phyloP scores from a whole-genome alignment of 2,113 vertebrate species.

The Choloepus hoffmanni region DNA sequence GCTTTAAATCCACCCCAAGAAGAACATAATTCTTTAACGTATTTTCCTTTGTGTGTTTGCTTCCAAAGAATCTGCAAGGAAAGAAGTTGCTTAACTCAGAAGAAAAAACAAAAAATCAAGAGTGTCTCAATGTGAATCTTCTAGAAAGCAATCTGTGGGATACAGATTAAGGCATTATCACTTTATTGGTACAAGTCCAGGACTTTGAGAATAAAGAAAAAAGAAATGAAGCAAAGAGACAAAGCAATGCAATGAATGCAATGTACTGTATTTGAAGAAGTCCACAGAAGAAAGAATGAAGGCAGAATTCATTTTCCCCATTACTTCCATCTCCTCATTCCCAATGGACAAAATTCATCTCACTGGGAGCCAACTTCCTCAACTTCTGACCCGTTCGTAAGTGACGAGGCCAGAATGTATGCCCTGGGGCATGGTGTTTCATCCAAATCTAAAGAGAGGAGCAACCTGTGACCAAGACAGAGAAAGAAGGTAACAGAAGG shows the following conservation, averaged over 20 bases:
- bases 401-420: not conserved
- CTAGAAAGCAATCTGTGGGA: not conserved
- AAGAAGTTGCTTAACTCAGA: conserved; percentile 1
- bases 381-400: not conserved
- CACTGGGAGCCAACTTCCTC: not conserved
- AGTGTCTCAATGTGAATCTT: not conserved
- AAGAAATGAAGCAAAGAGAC: not conserved
- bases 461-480: not conserved
- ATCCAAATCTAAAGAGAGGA: not conserved
- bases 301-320: not conserved
- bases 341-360: not conserved
- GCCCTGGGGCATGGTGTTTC: not conserved
- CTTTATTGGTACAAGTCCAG: not conserved
- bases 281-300: not conserved
- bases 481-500: not conserved
- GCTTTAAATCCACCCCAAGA: not conserved
- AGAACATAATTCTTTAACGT: not conserved
- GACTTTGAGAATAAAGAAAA: not conserved
- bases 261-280: not conserved
- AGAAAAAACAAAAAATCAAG: not conserved
- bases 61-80: not conserved
- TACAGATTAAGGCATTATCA: not conserved
- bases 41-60: conserved; percentile 11
- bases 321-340: not conserved
- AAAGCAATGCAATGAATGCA: accelerated